These are phyloP conservation scores for Anas georgica DNA, from an alignment of 2,797 vertebrate species.

Conservation along the genomic window DNA sequence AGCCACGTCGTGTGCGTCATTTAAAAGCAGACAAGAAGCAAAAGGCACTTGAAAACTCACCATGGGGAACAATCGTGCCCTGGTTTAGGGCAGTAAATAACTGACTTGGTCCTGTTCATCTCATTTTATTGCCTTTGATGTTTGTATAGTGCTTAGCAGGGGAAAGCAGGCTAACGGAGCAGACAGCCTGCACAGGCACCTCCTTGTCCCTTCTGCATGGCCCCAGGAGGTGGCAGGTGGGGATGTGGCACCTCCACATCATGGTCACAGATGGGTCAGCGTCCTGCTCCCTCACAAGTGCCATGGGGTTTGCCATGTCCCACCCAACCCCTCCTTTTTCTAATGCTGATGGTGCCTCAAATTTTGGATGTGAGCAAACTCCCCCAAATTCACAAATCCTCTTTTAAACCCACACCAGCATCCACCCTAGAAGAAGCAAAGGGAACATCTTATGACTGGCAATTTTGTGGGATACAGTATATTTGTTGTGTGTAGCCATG, in stretches of 20 bases:
- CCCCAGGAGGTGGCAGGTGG: neutral
- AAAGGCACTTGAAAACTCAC: neutral
- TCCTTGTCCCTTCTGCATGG: neutral
- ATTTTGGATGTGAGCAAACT: neutral
- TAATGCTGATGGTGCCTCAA: neutral
- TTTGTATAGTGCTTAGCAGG: neutral
- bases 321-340: neutral
- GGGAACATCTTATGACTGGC: fast-evolving
- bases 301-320: neutral
- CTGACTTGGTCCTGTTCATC: conserved; percentile 1
- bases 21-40: neutral
- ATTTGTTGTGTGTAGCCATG: neutral
- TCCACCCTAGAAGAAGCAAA: neutral
- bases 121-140: neutral
- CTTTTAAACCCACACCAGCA: neutral
- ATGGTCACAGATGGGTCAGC: neutral
- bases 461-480: neutral
- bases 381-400: neutral
- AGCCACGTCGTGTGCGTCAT: neutral
- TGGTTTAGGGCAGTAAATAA: neutral
- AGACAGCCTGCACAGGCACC: neutral
- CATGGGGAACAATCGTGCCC: neutral
- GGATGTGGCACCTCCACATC: neutral
- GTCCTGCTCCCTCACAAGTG: neutral
- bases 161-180: fast-evolving